Conservation (phyloP, 92 coral and sea anemone species). For the Umimayanthus chanpuru region DNA sequence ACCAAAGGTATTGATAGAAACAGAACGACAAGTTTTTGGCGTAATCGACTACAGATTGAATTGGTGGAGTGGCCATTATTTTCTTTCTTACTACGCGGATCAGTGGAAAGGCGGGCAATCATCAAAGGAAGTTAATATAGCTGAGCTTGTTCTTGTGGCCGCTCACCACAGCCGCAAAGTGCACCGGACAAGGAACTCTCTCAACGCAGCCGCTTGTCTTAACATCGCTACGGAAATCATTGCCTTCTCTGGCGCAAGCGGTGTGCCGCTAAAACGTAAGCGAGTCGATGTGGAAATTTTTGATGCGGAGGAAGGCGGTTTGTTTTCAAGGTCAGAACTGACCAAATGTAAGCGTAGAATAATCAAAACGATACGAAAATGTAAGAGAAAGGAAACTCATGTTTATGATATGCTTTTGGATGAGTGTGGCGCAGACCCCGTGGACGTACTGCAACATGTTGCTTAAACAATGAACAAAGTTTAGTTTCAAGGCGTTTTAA, state of each 20-base stretch:
- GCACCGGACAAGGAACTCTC: neutral
- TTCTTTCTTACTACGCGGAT: slow-evolving; percentile 25
- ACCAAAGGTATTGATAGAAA: slow-evolving; percentile 26
- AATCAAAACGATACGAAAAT: slow-evolving; percentile 1
- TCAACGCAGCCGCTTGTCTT: slow-evolving; percentile 29
- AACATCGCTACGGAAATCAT: slow-evolving; percentile 25
- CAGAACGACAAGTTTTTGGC: slow-evolving; percentile 21
- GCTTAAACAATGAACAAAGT: neutral
- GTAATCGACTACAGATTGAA: slow-evolving; percentile 29
- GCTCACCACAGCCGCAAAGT: slow-evolving; percentile 24
- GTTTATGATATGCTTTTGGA: slow-evolving; percentile 28
- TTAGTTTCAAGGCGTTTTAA: no score
- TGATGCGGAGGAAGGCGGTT: slow-evolving; percentile 8
- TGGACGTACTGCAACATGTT: slow-evolving; percentile 17
- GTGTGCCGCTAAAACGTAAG: slow-evolving; percentile 22
- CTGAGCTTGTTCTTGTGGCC: slow-evolving; percentile 31
- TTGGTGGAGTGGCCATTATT: slow-evolving; percentile 25
- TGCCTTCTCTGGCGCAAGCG: slow-evolving; percentile 31
- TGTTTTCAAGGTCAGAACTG: slow-evolving; percentile 5
- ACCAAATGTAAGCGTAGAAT: slow-evolving; percentile 11
- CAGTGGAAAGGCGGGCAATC: neutral
- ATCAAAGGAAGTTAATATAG: neutral
- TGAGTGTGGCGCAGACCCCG: neutral
- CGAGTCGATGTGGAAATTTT: slow-evolving; percentile 4
- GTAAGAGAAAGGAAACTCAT: slow-evolving; percentile 26